Evolutionary conservation across 2,797 vertebrate species (phyloP).

Genomic region (Aplochiton taeniatus): DNA sequence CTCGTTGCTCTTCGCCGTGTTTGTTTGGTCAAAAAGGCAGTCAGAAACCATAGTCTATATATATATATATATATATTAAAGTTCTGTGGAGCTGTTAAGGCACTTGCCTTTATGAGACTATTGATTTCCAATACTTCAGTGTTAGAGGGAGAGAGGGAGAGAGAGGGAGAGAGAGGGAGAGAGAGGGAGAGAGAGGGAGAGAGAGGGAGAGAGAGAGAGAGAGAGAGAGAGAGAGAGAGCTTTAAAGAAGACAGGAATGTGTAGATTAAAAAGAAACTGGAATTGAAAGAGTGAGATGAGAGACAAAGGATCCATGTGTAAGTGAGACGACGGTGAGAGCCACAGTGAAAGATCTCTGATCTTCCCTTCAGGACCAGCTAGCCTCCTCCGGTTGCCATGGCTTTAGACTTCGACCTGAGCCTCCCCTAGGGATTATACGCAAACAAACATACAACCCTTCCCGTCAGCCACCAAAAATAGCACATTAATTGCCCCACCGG

Average conservation of each 20-base stretch:
- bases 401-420: slow-evolving; percentile 17
- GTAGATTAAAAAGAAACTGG: background rate
- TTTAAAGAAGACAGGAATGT: slow-evolving; percentile 25
- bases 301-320: background rate
- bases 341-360: slow-evolving; percentile 26
- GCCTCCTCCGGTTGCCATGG: slow-evolving; percentile 12
- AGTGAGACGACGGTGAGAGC: slow-evolving; percentile 23
- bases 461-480: background rate
- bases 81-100: too few species aligned
- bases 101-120: too few species aligned
- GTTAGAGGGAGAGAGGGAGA: slow-evolving; percentile 25
- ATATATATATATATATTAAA: too few species aligned
- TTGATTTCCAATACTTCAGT: slow-evolving; percentile 13
- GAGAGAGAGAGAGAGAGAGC: too few species aligned
- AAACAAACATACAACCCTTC: background rate
- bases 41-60: too few species aligned
- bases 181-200: slow-evolving; percentile 42
- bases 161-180: slow-evolving; percentile 10
- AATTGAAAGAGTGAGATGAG: background rate
- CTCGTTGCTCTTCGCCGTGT: too few species aligned
- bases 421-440: slow-evolving; percentile 13
- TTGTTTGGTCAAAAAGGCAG: too few species aligned
- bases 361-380: slow-evolving; percentile 24
- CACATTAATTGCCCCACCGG: background rate
- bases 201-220: slow-evolving; percentile 32